A percentile compares a stretch with the other conserved stretches of the same genome.
Conservation (phyloP, 1,140 invertebrate genomes). For the Homalodisca vitripennis region DNA sequence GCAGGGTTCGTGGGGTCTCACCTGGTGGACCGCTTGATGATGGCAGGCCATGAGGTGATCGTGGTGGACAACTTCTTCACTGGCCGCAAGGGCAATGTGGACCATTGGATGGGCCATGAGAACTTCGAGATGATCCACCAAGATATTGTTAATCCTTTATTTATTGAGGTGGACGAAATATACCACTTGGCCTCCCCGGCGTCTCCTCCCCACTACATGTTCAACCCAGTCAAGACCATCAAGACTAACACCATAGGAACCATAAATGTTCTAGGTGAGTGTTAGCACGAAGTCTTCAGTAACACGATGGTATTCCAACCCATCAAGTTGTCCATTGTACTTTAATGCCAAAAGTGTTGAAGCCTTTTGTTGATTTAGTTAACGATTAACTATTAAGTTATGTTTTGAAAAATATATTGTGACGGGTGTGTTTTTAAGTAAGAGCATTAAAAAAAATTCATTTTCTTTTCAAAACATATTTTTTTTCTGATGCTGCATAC, state of each 20-base stretch:
- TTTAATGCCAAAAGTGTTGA: too few species aligned
- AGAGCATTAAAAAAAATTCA: too few species aligned
- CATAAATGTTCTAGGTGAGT: slow-evolving; percentile 97
- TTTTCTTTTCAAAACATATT: too few species aligned
- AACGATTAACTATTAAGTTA: too few species aligned
- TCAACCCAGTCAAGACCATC: slow-evolving; percentile 99
- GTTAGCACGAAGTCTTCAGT: too few species aligned
- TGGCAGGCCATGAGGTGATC: slow-evolving; percentile 96
- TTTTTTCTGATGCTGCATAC: too few species aligned
- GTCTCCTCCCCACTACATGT: slow-evolving; percentile 99
- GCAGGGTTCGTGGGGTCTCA: slow-evolving; percentile 99
- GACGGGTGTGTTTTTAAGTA: too few species aligned
- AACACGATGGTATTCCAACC: too few species aligned
- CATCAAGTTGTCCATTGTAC: too few species aligned
- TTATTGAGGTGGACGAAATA: slow-evolving; percentile 98
- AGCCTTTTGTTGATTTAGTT: too few species aligned
- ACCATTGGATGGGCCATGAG: slow-evolving; percentile 98
- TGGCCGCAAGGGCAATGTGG: slow-evolving; percentile 93
- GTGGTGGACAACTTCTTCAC: slow-evolving; percentile 99
- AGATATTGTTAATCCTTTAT: slow-evolving; percentile 97
- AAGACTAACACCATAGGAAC: slow-evolving; percentile 99
- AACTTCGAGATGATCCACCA: slow-evolving; percentile 99
- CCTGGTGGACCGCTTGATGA: slow-evolving; percentile 93
- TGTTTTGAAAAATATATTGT: too few species aligned
- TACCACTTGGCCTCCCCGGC: slow-evolving; percentile 99